Percentiles rank a stretch among this genome's conserved stretches.
phyloP scores from a whole-genome alignment of 2,113 vertebrate genomes.

The Oryzias melastigma region DNA sequence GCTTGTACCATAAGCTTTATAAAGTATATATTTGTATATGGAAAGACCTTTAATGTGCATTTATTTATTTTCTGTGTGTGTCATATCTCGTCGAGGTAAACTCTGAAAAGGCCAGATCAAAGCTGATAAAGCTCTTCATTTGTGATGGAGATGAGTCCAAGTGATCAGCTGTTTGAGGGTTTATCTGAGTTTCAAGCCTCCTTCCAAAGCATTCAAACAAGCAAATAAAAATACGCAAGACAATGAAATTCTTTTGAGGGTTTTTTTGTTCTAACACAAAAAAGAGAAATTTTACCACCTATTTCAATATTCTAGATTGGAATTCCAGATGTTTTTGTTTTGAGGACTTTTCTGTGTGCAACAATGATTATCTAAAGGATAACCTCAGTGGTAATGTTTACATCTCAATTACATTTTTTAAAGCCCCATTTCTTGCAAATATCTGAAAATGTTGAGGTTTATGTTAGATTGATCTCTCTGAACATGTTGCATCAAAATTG shows the following conservation, averaged over 20 bases:
- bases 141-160: conserved; percentile 46
- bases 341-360: too few species aligned
- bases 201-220: conserved; percentile 70
- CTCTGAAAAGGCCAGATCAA: conserved; percentile 11
- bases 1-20: conserved; percentile 84
- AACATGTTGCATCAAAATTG: too few species aligned
- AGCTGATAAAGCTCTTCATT: conserved; percentile 30
- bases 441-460: too few species aligned
- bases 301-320: too few species aligned
- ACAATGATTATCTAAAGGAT: too few species aligned
- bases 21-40: conserved; percentile 86
- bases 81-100: conserved; percentile 61
- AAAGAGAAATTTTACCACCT: not conserved
- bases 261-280: not conserved
- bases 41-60: conserved; percentile 82
- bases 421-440: too few species aligned
- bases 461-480: too few species aligned
- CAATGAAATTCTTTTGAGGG: not conserved
- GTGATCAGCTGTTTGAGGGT: conserved; percentile 27
- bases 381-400: too few species aligned
- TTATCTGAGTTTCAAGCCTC: conserved; percentile 47
- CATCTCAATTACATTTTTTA: too few species aligned
- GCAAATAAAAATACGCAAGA: conserved; percentile 72
- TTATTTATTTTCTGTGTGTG: conserved; percentile 88
- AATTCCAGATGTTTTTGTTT: too few species aligned